phyloP scores from a whole-genome alignment of 2,113 vertebrate genomes.

The Hepsetus odoe region DNA sequence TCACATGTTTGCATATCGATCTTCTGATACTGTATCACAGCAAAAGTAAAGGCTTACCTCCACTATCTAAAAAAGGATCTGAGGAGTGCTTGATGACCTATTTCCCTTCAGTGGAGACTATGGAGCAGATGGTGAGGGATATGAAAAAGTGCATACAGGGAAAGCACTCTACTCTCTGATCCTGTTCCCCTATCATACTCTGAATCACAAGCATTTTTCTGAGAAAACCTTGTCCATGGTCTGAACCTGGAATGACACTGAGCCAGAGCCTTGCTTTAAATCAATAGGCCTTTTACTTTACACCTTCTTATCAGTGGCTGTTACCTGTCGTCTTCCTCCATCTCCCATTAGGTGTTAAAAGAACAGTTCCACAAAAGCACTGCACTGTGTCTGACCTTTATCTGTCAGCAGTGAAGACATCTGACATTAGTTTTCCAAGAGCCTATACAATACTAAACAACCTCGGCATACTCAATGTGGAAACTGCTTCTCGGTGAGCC shows the following conservation, averaged over 20 bases:
- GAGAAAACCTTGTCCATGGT: not conserved
- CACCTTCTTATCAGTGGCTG: conserved; percentile 4
- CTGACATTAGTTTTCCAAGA: not conserved
- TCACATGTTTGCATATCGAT: conserved; percentile 5
- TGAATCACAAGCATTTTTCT: not conserved
- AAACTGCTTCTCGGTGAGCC: not conserved
- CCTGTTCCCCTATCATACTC: not conserved
- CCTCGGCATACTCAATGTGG: not conserved
- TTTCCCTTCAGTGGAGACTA: conserved; percentile 27
- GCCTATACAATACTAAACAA: not conserved
- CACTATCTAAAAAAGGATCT: conserved; percentile 17
- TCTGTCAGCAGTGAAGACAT: not conserved
- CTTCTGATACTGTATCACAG: not conserved
- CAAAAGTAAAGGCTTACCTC: conserved; percentile 4
- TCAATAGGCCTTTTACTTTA: conserved; percentile 14
- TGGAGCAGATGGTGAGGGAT: conserved; percentile 15
- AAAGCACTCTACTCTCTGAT: not conserved
- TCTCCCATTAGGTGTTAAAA: not conserved
- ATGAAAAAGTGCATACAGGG: not conserved
- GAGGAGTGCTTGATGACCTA: conserved; percentile 30
- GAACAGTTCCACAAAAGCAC: not conserved
- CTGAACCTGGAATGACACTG: conserved; percentile 1
- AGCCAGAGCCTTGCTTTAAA: conserved; percentile 31
- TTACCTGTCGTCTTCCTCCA: not conserved
- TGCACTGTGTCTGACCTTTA: conserved; percentile 26